Evolutionary conservation across 2,113 vertebrate species (phyloP), one percentile per base, ranked within the genome.

Genomic region (Xiphophorus maculatus): DNA sequence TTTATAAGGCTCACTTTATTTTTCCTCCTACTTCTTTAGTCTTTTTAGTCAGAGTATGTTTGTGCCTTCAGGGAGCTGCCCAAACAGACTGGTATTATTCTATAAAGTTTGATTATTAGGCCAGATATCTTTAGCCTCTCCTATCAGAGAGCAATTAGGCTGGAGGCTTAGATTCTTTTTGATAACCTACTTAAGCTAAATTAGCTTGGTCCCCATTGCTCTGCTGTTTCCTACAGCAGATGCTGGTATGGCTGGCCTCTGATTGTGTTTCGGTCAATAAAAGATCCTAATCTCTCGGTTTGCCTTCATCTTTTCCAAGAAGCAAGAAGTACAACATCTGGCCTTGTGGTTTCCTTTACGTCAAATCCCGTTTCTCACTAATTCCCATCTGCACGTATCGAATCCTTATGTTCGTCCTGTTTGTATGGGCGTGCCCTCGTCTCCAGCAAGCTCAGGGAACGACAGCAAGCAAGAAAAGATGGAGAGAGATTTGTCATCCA

Each of bases 101-200:
- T 51, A 69, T 77, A 37, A 62, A 63, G 75, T 73, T 73, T 75
- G 71, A 85, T 85, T 89, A 87, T 83, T 80, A 88, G 81, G 88
- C 64, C 87, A 89, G 83, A 87, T 90, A 88, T 89, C 81, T 88
- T 90, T 83, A 89, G 85, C 84, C 69, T 32, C 66, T 90, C 71
- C 80, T 88, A 61, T 69, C 78, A 15, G 69, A 58, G 65, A 83
- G 69, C 33, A 85, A 82, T 90, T 87, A 81, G 37, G 69, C 81
- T 89, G n/a, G 64, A 78, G 83, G 87, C 89, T 82, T 82, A 66
- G 60, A 64, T 87, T 81, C 17, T 73, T 83, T 90, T 83, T 75
- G 51, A 85, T 83, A 91, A 89, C 89, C 89, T 84, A 92, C 80
- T 90, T 89, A 75, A 35, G 67, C 63, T 51, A 84, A 90, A 85